These are phyloP conservation scores for Piezodorus guildinii DNA, from an alignment of 1,140 invertebrate species.

Conservation along the genomic window DNA sequence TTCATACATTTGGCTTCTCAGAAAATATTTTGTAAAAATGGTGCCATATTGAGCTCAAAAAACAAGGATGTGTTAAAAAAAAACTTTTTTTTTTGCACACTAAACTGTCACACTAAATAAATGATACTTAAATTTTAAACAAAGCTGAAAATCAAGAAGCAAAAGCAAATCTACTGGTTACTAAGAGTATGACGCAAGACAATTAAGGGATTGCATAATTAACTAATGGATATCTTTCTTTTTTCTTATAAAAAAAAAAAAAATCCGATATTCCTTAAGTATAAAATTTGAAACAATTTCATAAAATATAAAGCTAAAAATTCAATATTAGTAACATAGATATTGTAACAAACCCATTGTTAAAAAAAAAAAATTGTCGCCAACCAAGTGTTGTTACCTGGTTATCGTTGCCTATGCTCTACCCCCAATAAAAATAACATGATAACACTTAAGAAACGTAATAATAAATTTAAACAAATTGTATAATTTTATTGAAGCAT, in stretches of 20 bases:
- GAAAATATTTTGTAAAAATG: slow-evolving; percentile 20
- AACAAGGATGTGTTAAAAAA: slow-evolving; percentile 23
- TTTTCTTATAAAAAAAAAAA: background rate
- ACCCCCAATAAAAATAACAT: slow-evolving; percentile 21
- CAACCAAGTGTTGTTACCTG: slow-evolving; percentile 9
- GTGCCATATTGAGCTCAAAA: slow-evolving; percentile 26
- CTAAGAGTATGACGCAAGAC: slow-evolving; percentile 28
- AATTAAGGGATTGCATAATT: slow-evolving; percentile 9
- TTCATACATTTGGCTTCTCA: slow-evolving; percentile 26
- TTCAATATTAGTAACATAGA: slow-evolving; percentile 17
- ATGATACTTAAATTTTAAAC: slow-evolving; percentile 28
- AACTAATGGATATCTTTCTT: slow-evolving; percentile 11
- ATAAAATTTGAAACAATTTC: slow-evolving; percentile 18
- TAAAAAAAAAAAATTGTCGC: slow-evolving; percentile 12
- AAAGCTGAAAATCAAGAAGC: slow-evolving; percentile 26
- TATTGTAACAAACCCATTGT: slow-evolving; percentile 20
- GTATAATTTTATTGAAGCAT: slow-evolving; percentile 8
- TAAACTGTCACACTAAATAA: slow-evolving; percentile 44
- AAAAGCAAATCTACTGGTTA: slow-evolving; percentile 27
- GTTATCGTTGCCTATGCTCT: slow-evolving; percentile 12
- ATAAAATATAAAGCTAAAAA: slow-evolving; percentile 18
- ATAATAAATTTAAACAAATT: slow-evolving; percentile 16
- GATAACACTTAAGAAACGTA: slow-evolving; percentile 11
- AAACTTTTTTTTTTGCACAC: slow-evolving; percentile 22
- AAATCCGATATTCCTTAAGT: slow-evolving; percentile 8